Percentiles rank a stretch among this genome's conserved stretches.
These are phyloP conservation scores for Micromussa lordhowensis DNA, from an alignment of 92 coral and sea anemone genomes.

Conservation along the genomic window DNA sequence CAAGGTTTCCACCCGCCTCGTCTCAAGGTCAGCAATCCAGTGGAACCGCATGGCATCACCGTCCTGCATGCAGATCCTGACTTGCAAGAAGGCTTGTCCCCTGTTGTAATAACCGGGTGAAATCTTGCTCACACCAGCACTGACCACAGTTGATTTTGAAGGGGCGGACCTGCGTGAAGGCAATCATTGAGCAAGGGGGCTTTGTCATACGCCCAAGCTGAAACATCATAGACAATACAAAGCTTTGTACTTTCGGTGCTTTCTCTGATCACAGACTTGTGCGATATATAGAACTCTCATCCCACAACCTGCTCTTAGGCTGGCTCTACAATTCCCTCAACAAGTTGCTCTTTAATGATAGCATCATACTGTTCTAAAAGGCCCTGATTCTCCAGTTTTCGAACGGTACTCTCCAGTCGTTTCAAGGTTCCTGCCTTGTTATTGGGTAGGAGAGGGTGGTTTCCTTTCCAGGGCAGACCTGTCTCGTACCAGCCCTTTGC, in stretches of 20 bases:
- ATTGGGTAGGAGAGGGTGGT: constrained; percentile 43
- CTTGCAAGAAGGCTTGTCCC: constrained; percentile 38
- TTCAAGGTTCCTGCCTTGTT: constrained; percentile 42
- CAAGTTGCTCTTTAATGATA: constrained; percentile 47
- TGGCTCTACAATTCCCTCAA: constrained; percentile 44
- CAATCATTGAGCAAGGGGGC: constrained; percentile 42
- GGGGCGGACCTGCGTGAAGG: constrained; percentile 27
- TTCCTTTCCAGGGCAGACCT: constrained; percentile 46
- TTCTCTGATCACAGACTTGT: constrained; percentile 42
- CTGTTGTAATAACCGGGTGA: constrained; percentile 31
- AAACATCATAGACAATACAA: constrained; percentile 43
- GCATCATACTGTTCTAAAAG: constrained; percentile 28
- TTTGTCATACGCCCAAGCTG: constrained; percentile 20
- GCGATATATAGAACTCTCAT: constrained; percentile 45
- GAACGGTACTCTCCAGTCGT: constrained; percentile 25
- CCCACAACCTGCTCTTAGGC: constrained; percentile 23
- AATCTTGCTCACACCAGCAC: constrained; percentile 33
- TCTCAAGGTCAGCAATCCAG: constrained; percentile 54
- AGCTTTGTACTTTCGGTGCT: constrained; percentile 37
- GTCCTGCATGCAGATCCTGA: constrained; percentile 17
- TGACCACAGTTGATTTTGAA: constrained; percentile 45
- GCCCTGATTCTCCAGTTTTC: constrained; percentile 29
- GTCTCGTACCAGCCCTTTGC: constrained; percentile 58
- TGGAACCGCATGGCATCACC: constrained; percentile 50
- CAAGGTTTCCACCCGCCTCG: constrained; percentile 36